Evolutionary conservation across 2,888 invertebrate species (phyloP).

Genomic region (Troides aeacus): DNA sequence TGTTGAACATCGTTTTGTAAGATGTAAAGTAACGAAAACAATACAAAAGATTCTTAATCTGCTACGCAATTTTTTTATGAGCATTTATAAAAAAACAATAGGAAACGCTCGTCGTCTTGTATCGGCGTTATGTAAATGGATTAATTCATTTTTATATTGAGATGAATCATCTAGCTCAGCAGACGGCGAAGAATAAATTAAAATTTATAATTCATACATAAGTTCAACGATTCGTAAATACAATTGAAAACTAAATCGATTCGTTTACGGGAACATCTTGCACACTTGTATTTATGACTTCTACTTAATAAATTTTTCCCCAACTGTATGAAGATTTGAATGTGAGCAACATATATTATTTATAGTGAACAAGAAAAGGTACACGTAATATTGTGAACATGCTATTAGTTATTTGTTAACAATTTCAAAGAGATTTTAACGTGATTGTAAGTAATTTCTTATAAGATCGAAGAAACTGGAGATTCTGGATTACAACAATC

Average conservation of each 20-base stretch:
- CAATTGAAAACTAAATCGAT: background rate
- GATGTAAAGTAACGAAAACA: slow-evolving; percentile 3
- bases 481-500: background rate
- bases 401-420: no score
- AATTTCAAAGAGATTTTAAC: no score
- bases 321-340: no score
- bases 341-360: no score
- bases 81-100: slow-evolving; percentile 6
- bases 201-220: slow-evolving; percentile 2
- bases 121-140: slow-evolving; percentile 19
- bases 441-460: background rate
- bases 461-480: background rate
- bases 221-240: slow-evolving; percentile 1
- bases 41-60: slow-evolving; percentile 2
- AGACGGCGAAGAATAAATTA: slow-evolving; percentile 13
- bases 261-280: no score
- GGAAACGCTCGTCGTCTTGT: slow-evolving; percentile 17
- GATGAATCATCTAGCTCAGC: slow-evolving; percentile 23
- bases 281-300: no score
- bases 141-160: slow-evolving; percentile 16
- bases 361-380: no score
- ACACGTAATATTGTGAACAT: no score
- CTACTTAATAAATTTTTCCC: no score
- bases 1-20: background rate
- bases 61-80: background rate